Base-by-base conservation (phyloP, 2,113 vertebrate species). In the Syngnathus typhle region DNA sequence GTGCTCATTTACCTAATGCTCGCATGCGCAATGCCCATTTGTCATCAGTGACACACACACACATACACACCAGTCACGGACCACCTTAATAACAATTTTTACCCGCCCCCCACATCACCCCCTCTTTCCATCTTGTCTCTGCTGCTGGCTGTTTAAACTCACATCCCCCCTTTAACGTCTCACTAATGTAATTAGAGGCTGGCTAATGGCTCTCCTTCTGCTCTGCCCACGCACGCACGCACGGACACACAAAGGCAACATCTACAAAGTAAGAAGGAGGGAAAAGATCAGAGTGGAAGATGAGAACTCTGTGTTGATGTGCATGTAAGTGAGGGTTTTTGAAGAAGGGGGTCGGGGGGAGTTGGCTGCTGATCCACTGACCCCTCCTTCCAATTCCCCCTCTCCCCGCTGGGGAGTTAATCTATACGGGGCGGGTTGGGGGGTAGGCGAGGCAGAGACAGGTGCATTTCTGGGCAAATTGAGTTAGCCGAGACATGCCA, bases 391-490 rank as follows among this genome's bases (percentile, higher is more conserved):
- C 3, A 18, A 46, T 46, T 32, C 41, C 13, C 37, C n/a, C 64
- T 19, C 61, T 19, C 61, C 52, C 56, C 61, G 77, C 73, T 78
- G 72, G 87, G 88, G 91, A 73, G 84, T 92, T 93, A 92, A 95
- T 96, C 96, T 95, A 96, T 94, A 95, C 95, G 94, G 94, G 96
- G 95, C 94, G 94, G 95, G 94, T 93, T 87, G 87, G 94, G 94
- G 96, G 96, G 94, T 94, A 95, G 94, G 94, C 87, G 88, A 95
- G 93, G 93, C 94, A 98, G 96, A 95, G 94, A 95, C 95, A 98
- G 97, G 97, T 99, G 96, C 96, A 95, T 94, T 95, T 96, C 94
- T 98, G 90, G 91, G 90, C 92, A 98, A 99, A 99, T 98, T 88
- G 91, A 96, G 98, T 99, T 99, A 98, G 92, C 93, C 89, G 90